These are phyloP conservation scores for Bubo bubo DNA, from an alignment of 2,113 vertebrate genomes.

Conservation along the genomic window DNA sequence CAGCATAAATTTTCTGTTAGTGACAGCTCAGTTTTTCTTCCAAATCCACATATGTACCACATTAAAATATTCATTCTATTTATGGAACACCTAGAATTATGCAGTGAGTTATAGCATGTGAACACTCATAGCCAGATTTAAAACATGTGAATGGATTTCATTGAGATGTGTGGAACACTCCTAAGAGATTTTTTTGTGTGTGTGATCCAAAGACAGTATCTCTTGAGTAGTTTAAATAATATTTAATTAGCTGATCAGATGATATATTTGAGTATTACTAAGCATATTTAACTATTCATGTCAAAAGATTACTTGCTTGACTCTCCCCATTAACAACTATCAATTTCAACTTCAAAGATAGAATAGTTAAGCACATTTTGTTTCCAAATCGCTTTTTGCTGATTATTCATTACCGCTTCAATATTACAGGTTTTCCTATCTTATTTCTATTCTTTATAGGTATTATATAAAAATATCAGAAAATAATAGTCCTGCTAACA, in stretches of 20 bases:
- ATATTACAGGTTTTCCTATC: background rate
- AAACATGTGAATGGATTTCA: conserved; percentile 43
- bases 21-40: conserved; percentile 56
- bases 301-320: background rate
- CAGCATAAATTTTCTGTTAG: conserved; percentile 47
- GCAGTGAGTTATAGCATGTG: conserved; percentile 6
- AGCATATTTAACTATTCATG: background rate
- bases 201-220: background rate
- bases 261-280: background rate
- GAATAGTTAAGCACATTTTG: background rate
- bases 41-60: conserved; percentile 49
- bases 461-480: background rate
- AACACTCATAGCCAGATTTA: background rate
- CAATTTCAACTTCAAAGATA: background rate
- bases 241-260: background rate
- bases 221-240: background rate
- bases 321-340: background rate
- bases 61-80: conserved; percentile 60
- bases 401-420: background rate
- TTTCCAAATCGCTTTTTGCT: background rate
- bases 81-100: conserved; percentile 4
- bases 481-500: background rate
- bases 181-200: background rate
- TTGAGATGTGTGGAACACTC: background rate
- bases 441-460: background rate